Evolutionary conservation across 2,113 vertebrate species (phyloP), one percentile per base, ranked within the genome.

Genomic region (Seriola quinqueradiata): DNA sequence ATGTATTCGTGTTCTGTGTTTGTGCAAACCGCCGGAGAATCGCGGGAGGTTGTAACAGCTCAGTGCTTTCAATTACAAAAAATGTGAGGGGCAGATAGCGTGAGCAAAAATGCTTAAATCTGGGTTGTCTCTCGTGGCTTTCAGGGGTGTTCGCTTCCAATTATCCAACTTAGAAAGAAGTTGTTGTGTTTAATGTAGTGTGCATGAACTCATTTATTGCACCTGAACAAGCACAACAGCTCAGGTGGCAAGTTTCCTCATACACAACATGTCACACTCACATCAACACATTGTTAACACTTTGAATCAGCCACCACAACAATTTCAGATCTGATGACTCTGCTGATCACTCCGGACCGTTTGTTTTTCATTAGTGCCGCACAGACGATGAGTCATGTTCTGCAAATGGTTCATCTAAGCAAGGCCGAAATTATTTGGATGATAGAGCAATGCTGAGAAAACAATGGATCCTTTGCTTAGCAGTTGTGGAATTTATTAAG

Each of bases 171-270:
- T 52, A 17, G 8, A 36, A 34, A 19, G n/a, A 58, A 21, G 19
- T 57, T 40, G 13, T 38, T 10, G 21, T 25, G 13, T 46, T 8
- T 25, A 32, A 16, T 72, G 11, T n/a, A 57, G 21, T 65, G 13
- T 8, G 1, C 59, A 46, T 36, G 0, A 40, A 12, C 50, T 55
- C 4, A 4, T 23, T 10, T 25, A 13, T 4, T 5, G 25, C 34
- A 34, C 34, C 44, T 32, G 54, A 40, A 52, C 21, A 36, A 40
- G 42, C 38, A 25, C 40, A 13, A 6, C 70, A 59, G 58, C 28
- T 67, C 79, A 87, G 50, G 52, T 79, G 82, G 38, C 67, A 67
- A 70, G 59, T 63, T 87, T 50, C 23, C 42, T 52, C 28, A 70
- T 59, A 48, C 42, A 8, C 46, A 54, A 54, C 21, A 54, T 23